These are phyloP conservation scores for Teleopsis dalmanni DNA, from an alignment of 1,140 invertebrate genomes.

Conservation along the genomic window DNA sequence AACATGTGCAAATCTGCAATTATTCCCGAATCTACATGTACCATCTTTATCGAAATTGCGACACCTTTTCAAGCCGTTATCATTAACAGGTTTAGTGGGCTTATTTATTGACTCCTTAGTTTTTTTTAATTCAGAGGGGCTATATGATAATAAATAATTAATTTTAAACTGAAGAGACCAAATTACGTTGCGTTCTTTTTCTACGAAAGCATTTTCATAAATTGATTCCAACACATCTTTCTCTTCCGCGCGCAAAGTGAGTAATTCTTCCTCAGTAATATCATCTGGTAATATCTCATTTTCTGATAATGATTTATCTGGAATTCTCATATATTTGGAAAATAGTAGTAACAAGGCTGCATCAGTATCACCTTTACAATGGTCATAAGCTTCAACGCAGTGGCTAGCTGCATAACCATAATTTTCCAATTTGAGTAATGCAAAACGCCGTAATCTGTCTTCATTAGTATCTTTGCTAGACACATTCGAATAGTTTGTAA, in stretches of 20 bases:
- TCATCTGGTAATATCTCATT: slow-evolving; percentile 29
- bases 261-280: slow-evolving; percentile 48
- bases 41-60: slow-evolving; percentile 57
- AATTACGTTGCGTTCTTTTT: slow-evolving; percentile 56
- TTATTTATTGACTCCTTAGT: slow-evolving; percentile 40
- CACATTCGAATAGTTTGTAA: slow-evolving; percentile 55
- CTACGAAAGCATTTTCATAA: slow-evolving; percentile 58
- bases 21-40: slow-evolving; percentile 59
- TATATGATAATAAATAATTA: slow-evolving; percentile 56
- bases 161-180: slow-evolving; percentile 61
- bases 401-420: slow-evolving; percentile 66
- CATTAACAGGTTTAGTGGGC: slow-evolving; percentile 14
- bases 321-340: slow-evolving; percentile 53
- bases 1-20: slow-evolving; percentile 66
- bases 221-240: slow-evolving; percentile 65
- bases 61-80: slow-evolving; percentile 50
- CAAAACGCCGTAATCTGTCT: slow-evolving; percentile 58
- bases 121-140: slow-evolving; percentile 49
- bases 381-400: slow-evolving; percentile 61
- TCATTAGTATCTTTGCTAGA: slow-evolving; percentile 47
- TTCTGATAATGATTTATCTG: slow-evolving; percentile 18
- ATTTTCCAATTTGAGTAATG: slow-evolving; percentile 60
- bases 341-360: slow-evolving; percentile 61
- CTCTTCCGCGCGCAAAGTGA: slow-evolving; percentile 60
- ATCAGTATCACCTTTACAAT: slow-evolving; percentile 56